phyloP scores from a whole-genome alignment of 1,140 invertebrate species.

The Phymastichus coffea region DNA sequence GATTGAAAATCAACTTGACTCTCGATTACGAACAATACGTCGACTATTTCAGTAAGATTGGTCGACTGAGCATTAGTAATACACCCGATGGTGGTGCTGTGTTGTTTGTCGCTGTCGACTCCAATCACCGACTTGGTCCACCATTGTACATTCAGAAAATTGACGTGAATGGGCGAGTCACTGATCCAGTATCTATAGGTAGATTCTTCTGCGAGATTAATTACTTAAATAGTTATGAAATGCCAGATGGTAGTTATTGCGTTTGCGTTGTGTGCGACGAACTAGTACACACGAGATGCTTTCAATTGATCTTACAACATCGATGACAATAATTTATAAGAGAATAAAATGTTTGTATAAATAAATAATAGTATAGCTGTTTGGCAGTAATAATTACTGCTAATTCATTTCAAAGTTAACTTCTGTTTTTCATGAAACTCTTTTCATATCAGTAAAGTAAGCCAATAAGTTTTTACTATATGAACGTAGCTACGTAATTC shows the following conservation, averaged over 20 bases:
- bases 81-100: not conserved
- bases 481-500: too few relatives aligned
- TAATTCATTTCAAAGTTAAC: too few relatives aligned
- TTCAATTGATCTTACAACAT: too few relatives aligned
- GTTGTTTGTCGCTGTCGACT: not conserved
- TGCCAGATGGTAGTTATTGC: not conserved
- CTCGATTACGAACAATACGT: not conserved
- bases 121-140: not conserved
- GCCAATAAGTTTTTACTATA: too few relatives aligned
- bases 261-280: constrained; percentile 3
- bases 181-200: not conserved
- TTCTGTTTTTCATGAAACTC: too few relatives aligned
- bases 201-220: constrained; percentile 5
- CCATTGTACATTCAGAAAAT: constrained; percentile 9
- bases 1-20: not conserved
- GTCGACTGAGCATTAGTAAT: not conserved
- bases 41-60: not conserved
- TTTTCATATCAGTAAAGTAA: too few relatives aligned
- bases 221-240: not conserved
- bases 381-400: too few relatives aligned
- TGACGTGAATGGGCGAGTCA: not conserved
- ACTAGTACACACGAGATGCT: constrained; percentile 1
- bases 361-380: too few relatives aligned
- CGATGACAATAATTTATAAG: too few relatives aligned
- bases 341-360: too few relatives aligned